Evolutionary conservation across 2,888 invertebrate genomes (phyloP), one percentile per base, ranked within the genome.

Genomic region (Dynastes maya): DNA sequence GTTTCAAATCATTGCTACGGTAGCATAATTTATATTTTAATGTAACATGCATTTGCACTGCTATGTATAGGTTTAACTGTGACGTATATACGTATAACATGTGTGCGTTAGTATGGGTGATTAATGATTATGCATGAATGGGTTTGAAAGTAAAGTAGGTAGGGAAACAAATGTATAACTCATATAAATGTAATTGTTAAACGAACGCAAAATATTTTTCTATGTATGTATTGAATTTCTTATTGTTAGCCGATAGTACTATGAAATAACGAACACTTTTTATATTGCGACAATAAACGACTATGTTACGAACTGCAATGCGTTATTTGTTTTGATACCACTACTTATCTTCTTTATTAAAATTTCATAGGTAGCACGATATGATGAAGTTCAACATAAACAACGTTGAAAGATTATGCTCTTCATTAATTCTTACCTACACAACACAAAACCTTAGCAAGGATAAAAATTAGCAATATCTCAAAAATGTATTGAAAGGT

Each of bases 261-360:
- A 61, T 74, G 45, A 74, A 61, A 45, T 61, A 74, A 63, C 72
- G 72, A 74, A 74, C 45, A 4, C 61, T 74, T 74, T 74, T 74
- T 74, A 74, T 74, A 74, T 74, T 61, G 27, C 72, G 72, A 74
- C 72, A 74, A 74, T 74, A 74, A 74, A 74, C 72, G 72, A 74
- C 61, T n/a, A 45, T 27, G 40, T 61, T 45, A 61, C 45, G 72
- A 68, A 68, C 40, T 11, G 29, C 16, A 45, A 3, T 45, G 8
- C 11, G 45, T 22, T 0, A n/a, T 65, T 16, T 68, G n/a, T 29
- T 68, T 51, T 51, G 8, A 1, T 68, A 49, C 51, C 51, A 51
- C 22, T 32, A 45, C 32, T 22, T 63, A 29, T 63, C 32, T 13
- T 29, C 63, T 22, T 64, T 6, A 8, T 2, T 64, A 32, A 64